Percentiles rank a stretch among this genome's conserved stretches.
Conservation (phyloP, 2,113 vertebrate species). For the Noctilio leporinus region DNA sequence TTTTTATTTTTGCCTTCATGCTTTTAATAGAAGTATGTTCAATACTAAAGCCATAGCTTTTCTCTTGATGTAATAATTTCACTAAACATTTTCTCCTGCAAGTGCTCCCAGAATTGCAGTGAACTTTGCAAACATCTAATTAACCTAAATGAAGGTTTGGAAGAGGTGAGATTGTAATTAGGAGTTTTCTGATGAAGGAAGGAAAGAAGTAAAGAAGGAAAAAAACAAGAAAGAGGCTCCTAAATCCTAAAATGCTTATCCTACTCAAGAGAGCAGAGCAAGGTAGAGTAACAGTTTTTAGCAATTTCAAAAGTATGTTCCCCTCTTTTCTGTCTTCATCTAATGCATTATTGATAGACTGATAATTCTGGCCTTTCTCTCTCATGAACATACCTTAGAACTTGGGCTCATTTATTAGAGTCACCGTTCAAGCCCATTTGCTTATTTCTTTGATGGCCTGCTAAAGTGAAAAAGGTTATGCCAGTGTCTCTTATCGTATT, state of each 20-base stretch:
- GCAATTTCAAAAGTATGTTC: not conserved
- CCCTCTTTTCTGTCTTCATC: not conserved
- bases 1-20: not conserved
- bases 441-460: not conserved
- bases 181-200: not conserved
- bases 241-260: not conserved
- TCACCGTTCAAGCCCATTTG: fast-evolving
- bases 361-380: not conserved
- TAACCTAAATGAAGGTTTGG: not conserved
- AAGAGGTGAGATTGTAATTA: not conserved
- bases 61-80: not conserved
- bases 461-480: not conserved
- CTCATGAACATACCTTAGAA: not conserved
- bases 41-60: not conserved
- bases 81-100: not conserved
- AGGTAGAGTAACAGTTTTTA: not conserved
- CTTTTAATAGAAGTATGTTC: not conserved
- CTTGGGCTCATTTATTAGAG: not conserved
- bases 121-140: not conserved
- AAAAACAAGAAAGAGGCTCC: not conserved
- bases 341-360: not conserved
- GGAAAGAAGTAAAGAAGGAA: not conserved
- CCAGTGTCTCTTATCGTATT: not conserved
- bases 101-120: not conserved
- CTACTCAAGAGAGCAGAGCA: not conserved